Evolutionary conservation across 1,140 invertebrate genomes (phyloP).

Genomic region (Micrasema longulum): DNA sequence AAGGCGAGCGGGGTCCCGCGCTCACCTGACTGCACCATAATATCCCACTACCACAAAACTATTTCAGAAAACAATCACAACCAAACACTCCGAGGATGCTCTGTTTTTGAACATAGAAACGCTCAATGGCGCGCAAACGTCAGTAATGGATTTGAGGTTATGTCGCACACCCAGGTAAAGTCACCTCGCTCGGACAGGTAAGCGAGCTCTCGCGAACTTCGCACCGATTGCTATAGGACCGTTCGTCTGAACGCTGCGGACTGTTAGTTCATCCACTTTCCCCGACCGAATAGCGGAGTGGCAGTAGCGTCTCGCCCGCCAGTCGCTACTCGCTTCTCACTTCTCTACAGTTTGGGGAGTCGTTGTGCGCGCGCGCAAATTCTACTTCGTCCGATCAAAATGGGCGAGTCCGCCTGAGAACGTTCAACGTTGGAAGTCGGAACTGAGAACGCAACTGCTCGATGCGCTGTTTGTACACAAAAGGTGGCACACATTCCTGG

Average conservation of each 20-base stretch:
- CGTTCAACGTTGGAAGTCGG: too few relatives aligned
- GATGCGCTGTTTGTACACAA: too few relatives aligned
- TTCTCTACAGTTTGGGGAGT: conserved; percentile 8
- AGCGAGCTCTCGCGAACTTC: conserved; percentile 34
- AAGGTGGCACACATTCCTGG: too few relatives aligned
- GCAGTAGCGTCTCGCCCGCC: conserved; percentile 1
- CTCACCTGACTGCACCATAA: conserved; percentile 40
- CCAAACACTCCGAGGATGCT: conserved; percentile 24
- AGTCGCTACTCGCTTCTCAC: conserved; percentile 8
- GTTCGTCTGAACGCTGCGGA: background rate
- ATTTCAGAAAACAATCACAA: conserved; percentile 43
- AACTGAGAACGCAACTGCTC: too few relatives aligned
- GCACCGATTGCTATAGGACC: conserved; percentile 18
- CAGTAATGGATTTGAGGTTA: conserved; percentile 42
- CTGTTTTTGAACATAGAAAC: conserved; percentile 24
- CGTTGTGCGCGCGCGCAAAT: conserved; percentile 14
- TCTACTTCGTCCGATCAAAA: conserved; percentile 6
- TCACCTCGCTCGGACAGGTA: conserved; percentile 20
- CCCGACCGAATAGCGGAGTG: conserved; percentile 30
- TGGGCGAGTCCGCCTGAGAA: conserved; percentile 4
- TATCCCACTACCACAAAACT: conserved; percentile 38
- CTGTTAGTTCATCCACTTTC: conserved; percentile 36
- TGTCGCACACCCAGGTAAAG: conserved; percentile 29
- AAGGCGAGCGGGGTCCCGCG: conserved; percentile 42
- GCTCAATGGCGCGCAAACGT: conserved; percentile 42